Evolutionary conservation across 1,140 invertebrate genomes (phyloP).

Genomic region (Drosophila subobscura): DNA sequence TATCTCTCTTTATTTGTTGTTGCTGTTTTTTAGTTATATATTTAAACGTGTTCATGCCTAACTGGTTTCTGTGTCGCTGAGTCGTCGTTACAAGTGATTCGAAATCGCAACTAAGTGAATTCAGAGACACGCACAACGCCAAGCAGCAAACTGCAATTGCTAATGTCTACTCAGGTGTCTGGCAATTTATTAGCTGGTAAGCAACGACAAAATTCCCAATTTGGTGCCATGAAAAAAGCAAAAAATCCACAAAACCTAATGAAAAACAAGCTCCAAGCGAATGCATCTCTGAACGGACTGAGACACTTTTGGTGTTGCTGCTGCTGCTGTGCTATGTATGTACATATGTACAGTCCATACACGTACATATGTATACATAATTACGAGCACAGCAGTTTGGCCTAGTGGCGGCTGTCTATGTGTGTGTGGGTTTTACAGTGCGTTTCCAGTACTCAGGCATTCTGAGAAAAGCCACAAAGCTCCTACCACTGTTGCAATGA

Average conservation of each 20-base stretch:
- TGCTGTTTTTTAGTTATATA: slow-evolving; percentile 34
- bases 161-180: slow-evolving; percentile 79
- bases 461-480: too few relatives aligned
- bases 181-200: slow-evolving; percentile 78
- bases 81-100: slow-evolving; percentile 31
- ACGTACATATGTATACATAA: too few relatives aligned
- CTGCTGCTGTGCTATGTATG: slow-evolving; percentile 1
- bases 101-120: slow-evolving; percentile 48
- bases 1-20: slow-evolving; percentile 7
- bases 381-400: slow-evolving; percentile 1
- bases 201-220: slow-evolving; percentile 7
- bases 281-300: too few relatives aligned
- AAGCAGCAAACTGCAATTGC: slow-evolving; percentile 37
- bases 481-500: too few relatives aligned
- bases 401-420: slow-evolving; percentile 18
- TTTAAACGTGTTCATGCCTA: slow-evolving; percentile 55
- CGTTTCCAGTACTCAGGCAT: too few relatives aligned
- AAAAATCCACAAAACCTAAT: slow-evolving; percentile 2
- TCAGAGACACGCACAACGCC: slow-evolving; percentile 39
- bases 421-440: too few relatives aligned
- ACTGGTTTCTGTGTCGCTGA: slow-evolving; percentile 37
- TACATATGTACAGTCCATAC: background rate
- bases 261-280: too few relatives aligned
- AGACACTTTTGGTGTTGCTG: too few relatives aligned
- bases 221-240: slow-evolving; percentile 6